These are phyloP conservation scores for Kuschelorhynchus macadamiae DNA, from an alignment of 2,888 invertebrate species.

Conservation along the genomic window DNA sequence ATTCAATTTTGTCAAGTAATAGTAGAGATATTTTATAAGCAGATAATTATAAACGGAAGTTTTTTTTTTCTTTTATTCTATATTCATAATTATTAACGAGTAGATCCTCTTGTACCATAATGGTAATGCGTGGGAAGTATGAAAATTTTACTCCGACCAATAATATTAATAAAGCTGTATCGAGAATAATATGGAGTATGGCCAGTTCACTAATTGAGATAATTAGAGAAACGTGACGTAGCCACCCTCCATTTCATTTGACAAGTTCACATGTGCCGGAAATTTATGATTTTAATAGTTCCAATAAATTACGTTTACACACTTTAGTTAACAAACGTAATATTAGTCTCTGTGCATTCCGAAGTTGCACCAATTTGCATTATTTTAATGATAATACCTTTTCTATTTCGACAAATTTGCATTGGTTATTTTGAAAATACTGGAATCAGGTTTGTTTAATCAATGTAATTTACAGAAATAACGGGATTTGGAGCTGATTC, in stretches of 20 bases:
- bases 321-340: slow-evolving; percentile 67
- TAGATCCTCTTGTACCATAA: too few species aligned
- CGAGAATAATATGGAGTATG: slow-evolving; percentile 35
- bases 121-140: slow-evolving; percentile 5
- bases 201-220: slow-evolving; percentile 66
- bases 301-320: slow-evolving; percentile 67
- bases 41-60: too few species aligned
- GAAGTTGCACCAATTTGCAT: slow-evolving; percentile 5
- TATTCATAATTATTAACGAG: too few species aligned
- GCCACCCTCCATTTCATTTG: slow-evolving; percentile 64
- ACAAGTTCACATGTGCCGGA: slow-evolving; percentile 63
- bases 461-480: too few species aligned
- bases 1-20: too few species aligned
- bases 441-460: too few species aligned
- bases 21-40: too few species aligned
- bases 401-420: background rate
- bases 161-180: slow-evolving; percentile 26
- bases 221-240: slow-evolving; percentile 69
- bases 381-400: slow-evolving; percentile 22
- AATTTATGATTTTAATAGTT: slow-evolving; percentile 68
- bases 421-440: too few species aligned
- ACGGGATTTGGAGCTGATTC: background rate
- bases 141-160: background rate
- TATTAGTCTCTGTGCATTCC: slow-evolving; percentile 46
- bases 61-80: too few species aligned